Evolutionary conservation across 2,113 vertebrate genomes (phyloP), one percentile per base, ranked within the genome.

Genomic region (Pluvialis apricaria): DNA sequence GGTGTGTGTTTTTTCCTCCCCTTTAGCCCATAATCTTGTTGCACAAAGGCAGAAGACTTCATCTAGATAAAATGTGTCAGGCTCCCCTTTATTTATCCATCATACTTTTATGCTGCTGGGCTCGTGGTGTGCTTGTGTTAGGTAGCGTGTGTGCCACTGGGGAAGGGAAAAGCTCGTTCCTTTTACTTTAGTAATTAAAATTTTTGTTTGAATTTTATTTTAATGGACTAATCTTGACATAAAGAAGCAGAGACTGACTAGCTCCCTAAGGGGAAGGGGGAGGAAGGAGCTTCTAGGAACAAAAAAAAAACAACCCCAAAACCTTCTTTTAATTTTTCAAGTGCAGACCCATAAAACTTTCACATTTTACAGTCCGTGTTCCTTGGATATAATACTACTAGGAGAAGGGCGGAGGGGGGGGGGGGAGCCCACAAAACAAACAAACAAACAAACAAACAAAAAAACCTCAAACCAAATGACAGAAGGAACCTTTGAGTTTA

Each of bases 351-450:
- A 2, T 82, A 38, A 54, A 61, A 54, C 17, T 20, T 21, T 0
- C 5, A 9, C 8, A 1, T 49, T 65, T 85, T 76, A 17, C 31
- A 82, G n/a, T 42, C 57, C 3, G 0, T 51, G 19, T 71, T 68
- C 29, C 31, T 82, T 90, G n/a, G 22, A 25, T 62, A 11, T 40
- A 65, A 32, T 22, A 3, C 4, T n/a, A 13, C 6, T 24, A 20
- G 45, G 77, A 69, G 22, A 60, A 69, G 8, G 1, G 3, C 6
- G 2, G 1, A 10, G 20, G 4, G 3, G 1, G 3, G 7, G 2
- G 1, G 11, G 20, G 4, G 3, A 13, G 10, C 10, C 11, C 38
- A 19, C 12, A 42, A 40, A 65, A 10, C 5, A 64, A 47, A 12
- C 5, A 38, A 81, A 24, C 7, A 40, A 65, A 10, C 5, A 64